Percentiles rank a stretch among this genome's conserved stretches.
Evolutionary conservation across 1,140 invertebrate species (phyloP).

Genomic region (Meloidogyne floridensis): DNA sequence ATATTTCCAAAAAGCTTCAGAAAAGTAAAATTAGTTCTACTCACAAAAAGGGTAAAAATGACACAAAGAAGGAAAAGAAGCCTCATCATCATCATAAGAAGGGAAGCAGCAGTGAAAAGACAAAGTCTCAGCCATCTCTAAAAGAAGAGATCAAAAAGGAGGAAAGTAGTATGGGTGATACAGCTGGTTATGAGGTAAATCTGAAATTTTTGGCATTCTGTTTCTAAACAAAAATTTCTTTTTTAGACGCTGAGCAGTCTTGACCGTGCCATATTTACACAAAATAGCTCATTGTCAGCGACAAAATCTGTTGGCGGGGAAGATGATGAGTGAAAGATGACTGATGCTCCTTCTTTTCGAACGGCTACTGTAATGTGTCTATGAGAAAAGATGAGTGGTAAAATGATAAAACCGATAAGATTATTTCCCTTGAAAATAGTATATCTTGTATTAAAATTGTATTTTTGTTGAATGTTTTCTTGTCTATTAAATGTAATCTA

Average conservation of each 20-base stretch:
- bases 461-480: too few relatives aligned
- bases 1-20: not conserved
- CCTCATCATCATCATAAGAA: not conserved
- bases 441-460: not conserved
- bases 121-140: not conserved
- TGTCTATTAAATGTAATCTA: too few relatives aligned
- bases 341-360: not conserved
- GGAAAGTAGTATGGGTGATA: not conserved
- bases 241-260: conserved; percentile 1
- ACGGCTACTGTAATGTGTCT: not conserved
- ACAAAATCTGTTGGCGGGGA: not conserved
- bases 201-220: not conserved
- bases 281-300: not conserved
- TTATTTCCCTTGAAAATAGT: not conserved
- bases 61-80: not conserved
- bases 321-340: not conserved
- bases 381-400: not conserved
- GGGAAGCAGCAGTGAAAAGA: not conserved
- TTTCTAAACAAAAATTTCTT: not conserved
- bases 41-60: not conserved
- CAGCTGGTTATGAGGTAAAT: not conserved
- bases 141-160: not conserved
- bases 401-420: not conserved
- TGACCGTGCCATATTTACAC: not conserved
- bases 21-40: not conserved